Evolutionary conservation across 2,888 invertebrate genomes (phyloP).

Genomic region (Mesorhabditis spiculigera): DNA sequence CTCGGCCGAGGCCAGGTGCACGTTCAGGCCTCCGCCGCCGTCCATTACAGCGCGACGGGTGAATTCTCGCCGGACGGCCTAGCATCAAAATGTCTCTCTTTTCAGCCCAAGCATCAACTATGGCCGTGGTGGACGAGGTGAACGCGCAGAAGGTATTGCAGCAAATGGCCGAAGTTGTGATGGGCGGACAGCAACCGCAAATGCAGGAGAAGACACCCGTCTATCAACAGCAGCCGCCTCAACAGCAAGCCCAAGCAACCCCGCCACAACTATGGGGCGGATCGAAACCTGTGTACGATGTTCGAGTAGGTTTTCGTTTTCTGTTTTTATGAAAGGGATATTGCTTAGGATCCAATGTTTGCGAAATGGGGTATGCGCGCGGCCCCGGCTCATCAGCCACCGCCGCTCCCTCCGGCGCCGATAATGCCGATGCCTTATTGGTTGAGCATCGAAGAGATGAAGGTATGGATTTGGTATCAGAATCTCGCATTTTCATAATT

Average conservation of each 20-base stretch:
- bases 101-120: constrained; percentile 4
- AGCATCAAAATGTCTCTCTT: constrained; percentile 19
- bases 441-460: neutral
- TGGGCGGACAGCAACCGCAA: constrained; percentile 22
- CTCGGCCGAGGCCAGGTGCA: constrained; percentile 26
- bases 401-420: constrained; percentile 6
- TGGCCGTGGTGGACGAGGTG: constrained; percentile 7
- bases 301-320: constrained; percentile 16
- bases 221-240: constrained; percentile 14
- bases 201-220: constrained; percentile 7
- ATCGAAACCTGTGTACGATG: constrained; percentile 29
- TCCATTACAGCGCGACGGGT: constrained; percentile 16
- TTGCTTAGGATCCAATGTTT: constrained; percentile 30
- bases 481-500: too few species aligned
- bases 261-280: constrained; percentile 46
- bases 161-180: constrained; percentile 31
- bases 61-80: constrained; percentile 15
- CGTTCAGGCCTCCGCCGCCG: constrained; percentile 11
- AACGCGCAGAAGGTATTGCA: constrained; percentile 24
- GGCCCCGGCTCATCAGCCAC: constrained; percentile 26
- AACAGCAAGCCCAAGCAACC: constrained; percentile 9
- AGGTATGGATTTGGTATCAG: too few species aligned
- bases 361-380: constrained; percentile 33
- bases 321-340: neutral
- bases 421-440: neutral